Evolutionary conservation across 2,888 invertebrate species (phyloP).

Genomic region (Limnephilus lunatus): DNA sequence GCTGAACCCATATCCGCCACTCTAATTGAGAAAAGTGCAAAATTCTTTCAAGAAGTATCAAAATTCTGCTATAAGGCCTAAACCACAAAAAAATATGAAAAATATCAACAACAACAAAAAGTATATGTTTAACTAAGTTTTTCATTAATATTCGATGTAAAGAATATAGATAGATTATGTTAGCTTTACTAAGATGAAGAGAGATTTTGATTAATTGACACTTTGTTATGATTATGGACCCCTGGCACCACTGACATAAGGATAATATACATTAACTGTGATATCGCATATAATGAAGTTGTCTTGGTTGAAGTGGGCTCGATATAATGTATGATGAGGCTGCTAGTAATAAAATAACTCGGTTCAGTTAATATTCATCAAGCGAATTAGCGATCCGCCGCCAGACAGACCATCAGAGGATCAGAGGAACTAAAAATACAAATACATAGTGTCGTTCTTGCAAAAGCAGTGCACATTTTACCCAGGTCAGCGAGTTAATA

Average conservation of each 20-base stretch:
- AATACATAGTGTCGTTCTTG: neutral
- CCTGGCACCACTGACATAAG: neutral
- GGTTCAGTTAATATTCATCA: slow-evolving; percentile 31
- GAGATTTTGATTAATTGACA: neutral
- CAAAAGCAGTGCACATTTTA: neutral
- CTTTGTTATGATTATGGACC: neutral
- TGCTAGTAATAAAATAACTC: neutral
- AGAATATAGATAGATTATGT: no score
- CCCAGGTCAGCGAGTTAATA: neutral
- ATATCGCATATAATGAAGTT: neutral
- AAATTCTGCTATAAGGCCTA: no score
- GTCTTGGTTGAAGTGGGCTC: neutral
- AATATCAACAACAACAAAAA: no score
- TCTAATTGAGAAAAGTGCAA: no score
- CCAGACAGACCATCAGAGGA: neutral
- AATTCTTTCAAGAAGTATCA: no score
- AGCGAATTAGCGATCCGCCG: slow-evolving; percentile 32
- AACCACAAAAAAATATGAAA: no score
- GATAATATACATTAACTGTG: neutral
- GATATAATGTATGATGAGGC: neutral
- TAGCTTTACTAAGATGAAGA: neutral
- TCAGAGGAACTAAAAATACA: neutral
- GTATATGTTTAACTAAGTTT: no score
- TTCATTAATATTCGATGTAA: no score
- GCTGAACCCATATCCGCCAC: no score